Conservation (phyloP, 1,140 invertebrate genomes). For the Drosophila pachea region DNA sequence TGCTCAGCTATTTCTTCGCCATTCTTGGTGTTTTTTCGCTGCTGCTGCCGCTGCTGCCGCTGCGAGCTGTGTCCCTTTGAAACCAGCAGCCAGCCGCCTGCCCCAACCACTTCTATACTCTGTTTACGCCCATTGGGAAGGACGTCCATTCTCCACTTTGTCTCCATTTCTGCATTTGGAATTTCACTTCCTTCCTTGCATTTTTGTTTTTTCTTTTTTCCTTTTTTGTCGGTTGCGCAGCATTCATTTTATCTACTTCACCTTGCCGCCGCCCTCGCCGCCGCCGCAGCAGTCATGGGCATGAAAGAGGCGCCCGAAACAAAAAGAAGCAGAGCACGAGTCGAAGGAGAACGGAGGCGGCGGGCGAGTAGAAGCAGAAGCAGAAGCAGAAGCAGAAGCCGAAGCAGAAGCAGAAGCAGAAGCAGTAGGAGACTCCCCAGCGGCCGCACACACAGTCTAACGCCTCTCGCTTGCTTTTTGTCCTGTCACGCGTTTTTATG, state of each 20-base stretch:
- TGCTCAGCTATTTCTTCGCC: conserved; percentile 9
- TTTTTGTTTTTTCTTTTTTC: conserved; percentile 38
- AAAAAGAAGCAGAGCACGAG: conserved; percentile 5
- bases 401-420: not conserved
- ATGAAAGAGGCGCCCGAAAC: conserved; percentile 20
- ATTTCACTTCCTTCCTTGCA: conserved; percentile 46
- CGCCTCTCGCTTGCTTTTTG: conserved; percentile 58
- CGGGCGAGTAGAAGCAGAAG: not conserved
- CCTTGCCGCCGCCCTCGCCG: conserved; percentile 10
- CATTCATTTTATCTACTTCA: conserved; percentile 46
- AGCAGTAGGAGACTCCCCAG: not conserved
- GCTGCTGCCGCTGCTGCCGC: conserved; percentile 30
- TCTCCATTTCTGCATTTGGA: conserved; percentile 45
- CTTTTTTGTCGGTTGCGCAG: conserved; percentile 56
- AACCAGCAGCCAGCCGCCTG: not conserved
- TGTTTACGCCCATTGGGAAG: conserved; percentile 17
- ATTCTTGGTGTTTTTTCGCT: conserved; percentile 41
- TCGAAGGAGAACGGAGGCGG: not conserved
- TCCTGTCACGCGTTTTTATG: conserved; percentile 62
- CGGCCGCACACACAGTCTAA: conserved; percentile 23
- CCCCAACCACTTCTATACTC: not conserved
- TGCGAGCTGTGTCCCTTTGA: conserved; percentile 27
- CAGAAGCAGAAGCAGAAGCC: not conserved
- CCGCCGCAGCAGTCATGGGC: conserved; percentile 13
- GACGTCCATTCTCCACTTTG: conserved; percentile 31